Evolutionary conservation across 2,113 vertebrate genomes (phyloP).

Genomic region (Bostrychus sinensis): DNA sequence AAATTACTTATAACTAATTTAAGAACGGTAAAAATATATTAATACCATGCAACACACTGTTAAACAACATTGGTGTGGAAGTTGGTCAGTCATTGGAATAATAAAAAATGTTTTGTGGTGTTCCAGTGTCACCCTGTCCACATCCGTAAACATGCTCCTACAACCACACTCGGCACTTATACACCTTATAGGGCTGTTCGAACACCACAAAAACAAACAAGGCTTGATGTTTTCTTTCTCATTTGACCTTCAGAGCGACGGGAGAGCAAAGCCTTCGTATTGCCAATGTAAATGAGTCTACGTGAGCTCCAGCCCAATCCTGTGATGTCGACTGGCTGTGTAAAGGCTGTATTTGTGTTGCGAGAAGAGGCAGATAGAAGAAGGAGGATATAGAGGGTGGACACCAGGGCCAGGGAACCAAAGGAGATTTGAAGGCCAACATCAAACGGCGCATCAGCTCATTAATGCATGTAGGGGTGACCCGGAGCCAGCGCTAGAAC

Average conservation of each 20-base stretch:
- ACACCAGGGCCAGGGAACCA: conserved; percentile 52
- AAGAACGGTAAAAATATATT: no score
- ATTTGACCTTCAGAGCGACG: conserved; percentile 38
- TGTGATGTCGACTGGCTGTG: conserved; percentile 41
- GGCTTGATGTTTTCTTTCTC: conserved; percentile 27
- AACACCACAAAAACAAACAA: conserved; percentile 13
- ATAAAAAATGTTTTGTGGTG: conserved; percentile 7
- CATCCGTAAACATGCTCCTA: conserved; percentile 3
- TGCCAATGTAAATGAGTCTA: conserved; percentile 47
- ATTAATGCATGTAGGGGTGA: conserved; percentile 71
- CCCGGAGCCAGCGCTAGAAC: conserved; percentile 45
- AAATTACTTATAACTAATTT: no score
- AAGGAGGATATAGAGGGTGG: conserved; percentile 29
- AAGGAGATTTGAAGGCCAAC: conserved; percentile 73
- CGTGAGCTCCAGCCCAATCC: conserved; percentile 22
- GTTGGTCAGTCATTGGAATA: no score
- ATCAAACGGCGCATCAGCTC: conserved; percentile 71
- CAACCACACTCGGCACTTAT: conserved; percentile 17
- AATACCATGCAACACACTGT: no score
- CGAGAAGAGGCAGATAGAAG: conserved; percentile 19
- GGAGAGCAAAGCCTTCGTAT: conserved; percentile 38
- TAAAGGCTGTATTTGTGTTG: conserved; percentile 25
- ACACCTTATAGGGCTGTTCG: background rate
- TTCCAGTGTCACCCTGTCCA: conserved; percentile 11
- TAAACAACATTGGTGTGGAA: no score